Conservation (phyloP, 2,888 invertebrate genomes). For the Drepana falcataria region DNA sequence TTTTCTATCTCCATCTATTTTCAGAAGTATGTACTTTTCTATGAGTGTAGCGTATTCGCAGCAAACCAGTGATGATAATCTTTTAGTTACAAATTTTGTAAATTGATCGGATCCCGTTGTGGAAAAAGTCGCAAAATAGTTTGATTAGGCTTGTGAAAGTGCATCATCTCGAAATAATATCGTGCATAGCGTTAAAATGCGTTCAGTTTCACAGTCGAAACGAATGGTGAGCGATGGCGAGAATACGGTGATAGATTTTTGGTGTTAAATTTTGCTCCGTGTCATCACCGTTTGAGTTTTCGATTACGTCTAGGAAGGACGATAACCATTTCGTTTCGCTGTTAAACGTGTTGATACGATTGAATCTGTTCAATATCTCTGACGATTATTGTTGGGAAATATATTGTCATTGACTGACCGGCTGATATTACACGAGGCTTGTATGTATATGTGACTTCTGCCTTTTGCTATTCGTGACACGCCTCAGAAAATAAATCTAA, state of each 20-base stretch:
- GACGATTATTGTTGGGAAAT: constrained; percentile 69
- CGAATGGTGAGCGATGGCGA: constrained; percentile 80
- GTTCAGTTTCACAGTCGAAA: constrained; percentile 74
- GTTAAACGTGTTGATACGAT: constrained; percentile 59
- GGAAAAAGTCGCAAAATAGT: constrained; percentile 61
- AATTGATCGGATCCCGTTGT: constrained; percentile 70
- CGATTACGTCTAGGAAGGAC: constrained; percentile 59
- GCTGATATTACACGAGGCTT: constrained; percentile 80
- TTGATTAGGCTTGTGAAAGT: constrained; percentile 72
- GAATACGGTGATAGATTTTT: constrained; percentile 79
- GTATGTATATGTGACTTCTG: constrained; percentile 79
- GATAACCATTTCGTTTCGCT: constrained; percentile 58
- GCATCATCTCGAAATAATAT: constrained; percentile 64
- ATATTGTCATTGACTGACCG: constrained; percentile 79
- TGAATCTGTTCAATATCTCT: constrained; percentile 56
- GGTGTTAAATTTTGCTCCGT: constrained; percentile 78
- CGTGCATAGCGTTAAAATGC: constrained; percentile 77
- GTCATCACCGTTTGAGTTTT: constrained; percentile 73
- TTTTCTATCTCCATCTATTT: constrained; percentile 84
- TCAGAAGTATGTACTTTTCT: constrained; percentile 84
- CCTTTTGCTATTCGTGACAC: constrained; percentile 79
- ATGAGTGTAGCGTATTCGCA: constrained; percentile 80
- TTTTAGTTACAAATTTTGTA: constrained; percentile 78
- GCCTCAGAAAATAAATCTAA: constrained; percentile 77
- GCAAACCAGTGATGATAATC: constrained; percentile 82